phyloP scores from a whole-genome alignment of 1,140 invertebrate species.

The Steinernema khuongi region DNA sequence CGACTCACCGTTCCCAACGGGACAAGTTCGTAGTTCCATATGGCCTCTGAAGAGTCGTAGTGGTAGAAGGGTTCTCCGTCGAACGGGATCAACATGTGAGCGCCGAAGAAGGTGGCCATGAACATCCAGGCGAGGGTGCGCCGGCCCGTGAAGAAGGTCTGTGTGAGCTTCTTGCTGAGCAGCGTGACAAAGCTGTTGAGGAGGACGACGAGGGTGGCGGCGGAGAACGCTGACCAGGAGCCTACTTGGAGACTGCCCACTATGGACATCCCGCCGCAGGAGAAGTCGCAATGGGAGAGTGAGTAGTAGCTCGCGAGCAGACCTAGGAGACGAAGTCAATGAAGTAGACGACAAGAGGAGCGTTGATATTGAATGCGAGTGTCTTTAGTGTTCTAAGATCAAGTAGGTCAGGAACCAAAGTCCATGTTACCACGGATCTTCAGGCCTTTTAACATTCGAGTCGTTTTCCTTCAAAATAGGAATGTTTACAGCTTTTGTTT shows the following conservation, averaged over 20 bases:
- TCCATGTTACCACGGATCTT: too few species aligned
- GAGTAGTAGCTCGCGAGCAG: constrained; percentile 4
- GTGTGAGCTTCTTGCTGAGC: not conserved
- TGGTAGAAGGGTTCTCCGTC: constrained; percentile 4
- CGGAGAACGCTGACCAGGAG: not conserved
- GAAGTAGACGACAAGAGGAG: too few species aligned
- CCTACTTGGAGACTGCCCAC: not conserved
- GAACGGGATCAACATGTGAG: not conserved
- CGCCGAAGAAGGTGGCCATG: not conserved
- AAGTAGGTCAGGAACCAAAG: too few species aligned
- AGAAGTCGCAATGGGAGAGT: not conserved
- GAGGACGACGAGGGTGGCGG: not conserved
- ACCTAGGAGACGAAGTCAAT: too few species aligned
- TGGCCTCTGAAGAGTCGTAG: constrained; percentile 8
- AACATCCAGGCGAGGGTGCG: not conserved
- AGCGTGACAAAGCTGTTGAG: not conserved
- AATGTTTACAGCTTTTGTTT: too few species aligned
- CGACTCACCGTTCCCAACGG: not conserved
- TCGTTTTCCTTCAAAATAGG: too few species aligned
- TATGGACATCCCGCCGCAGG: not conserved
- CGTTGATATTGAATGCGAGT: too few species aligned
- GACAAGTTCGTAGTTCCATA: constrained; percentile 5
- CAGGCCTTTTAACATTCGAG: too few species aligned
- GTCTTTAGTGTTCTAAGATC: too few species aligned
- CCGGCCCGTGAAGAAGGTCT: not conserved